Percentiles rank a stretch among this genome's conserved stretches.
phyloP scores from a whole-genome alignment of 2,797 vertebrate species.

The Spea hammondii region DNA sequence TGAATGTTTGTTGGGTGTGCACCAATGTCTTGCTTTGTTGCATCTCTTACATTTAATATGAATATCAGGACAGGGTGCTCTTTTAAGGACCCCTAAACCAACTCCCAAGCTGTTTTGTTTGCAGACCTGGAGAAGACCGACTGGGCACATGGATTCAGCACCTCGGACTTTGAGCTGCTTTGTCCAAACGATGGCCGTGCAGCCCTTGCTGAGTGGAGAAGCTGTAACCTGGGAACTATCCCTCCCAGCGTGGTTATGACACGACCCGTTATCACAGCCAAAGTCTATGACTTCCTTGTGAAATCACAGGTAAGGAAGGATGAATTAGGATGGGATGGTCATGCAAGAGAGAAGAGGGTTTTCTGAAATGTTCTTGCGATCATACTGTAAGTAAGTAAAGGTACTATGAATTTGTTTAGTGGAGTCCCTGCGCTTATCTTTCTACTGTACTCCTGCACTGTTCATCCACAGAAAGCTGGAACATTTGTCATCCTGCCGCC shows the following conservation, averaged over 20 bases:
- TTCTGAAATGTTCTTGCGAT: too few species aligned
- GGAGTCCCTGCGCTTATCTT: not conserved
- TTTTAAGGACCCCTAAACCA: too few species aligned
- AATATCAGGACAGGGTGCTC: too few species aligned
- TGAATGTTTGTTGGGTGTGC: too few species aligned
- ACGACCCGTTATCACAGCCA: slow-evolving; percentile 76
- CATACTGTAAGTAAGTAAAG: too few species aligned
- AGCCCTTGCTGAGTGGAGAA: slow-evolving; percentile 76
- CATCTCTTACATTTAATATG: too few species aligned
- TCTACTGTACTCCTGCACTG: not conserved
- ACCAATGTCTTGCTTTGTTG: too few species aligned
- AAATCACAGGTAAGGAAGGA: slow-evolving; percentile 78
- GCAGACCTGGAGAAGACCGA: slow-evolving; percentile 75
- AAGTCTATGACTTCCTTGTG: slow-evolving; percentile 81
- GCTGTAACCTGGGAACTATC: slow-evolving; percentile 79
- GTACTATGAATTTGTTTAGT: too few species aligned
- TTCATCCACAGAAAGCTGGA: not conserved
- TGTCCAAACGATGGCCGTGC: slow-evolving; percentile 74
- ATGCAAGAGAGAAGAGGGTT: too few species aligned
- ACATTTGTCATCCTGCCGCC: too few species aligned
- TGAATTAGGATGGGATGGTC: too few species aligned
- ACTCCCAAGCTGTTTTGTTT: not conserved
- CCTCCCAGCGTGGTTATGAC: slow-evolving; percentile 85
- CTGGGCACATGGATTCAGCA: slow-evolving; percentile 72
- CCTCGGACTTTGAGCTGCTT: slow-evolving; percentile 78